Conservation (phyloP, 2,113 vertebrate genomes). For the Eubucco bourcierii region DNA sequence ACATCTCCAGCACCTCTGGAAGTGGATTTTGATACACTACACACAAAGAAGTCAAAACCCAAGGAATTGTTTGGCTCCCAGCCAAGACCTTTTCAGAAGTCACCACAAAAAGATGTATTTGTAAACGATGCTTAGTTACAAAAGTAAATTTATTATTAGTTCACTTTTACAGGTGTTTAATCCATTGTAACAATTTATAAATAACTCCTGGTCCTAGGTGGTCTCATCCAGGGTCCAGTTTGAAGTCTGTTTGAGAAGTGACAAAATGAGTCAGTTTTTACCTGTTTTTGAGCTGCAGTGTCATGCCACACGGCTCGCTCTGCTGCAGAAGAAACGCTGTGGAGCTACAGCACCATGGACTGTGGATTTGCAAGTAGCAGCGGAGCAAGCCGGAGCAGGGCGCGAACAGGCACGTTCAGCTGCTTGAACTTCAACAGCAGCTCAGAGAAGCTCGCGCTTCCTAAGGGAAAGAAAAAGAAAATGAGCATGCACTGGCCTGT, state of each 20-base stretch:
- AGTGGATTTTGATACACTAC: not conserved
- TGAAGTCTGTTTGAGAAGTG: not conserved
- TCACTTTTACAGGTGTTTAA: slow-evolving; percentile 13
- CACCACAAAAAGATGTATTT: not conserved
- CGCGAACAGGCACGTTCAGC: slow-evolving; percentile 86
- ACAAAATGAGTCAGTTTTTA: not conserved
- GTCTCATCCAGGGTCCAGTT: not conserved
- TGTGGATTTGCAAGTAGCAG: slow-evolving; percentile 81
- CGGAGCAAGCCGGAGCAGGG: slow-evolving; percentile 85
- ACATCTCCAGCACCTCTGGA: not conserved
- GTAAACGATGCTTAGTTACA: slow-evolving; percentile 67
- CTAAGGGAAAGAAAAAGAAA: slow-evolving; percentile 61
- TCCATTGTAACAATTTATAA: slow-evolving; percentile 41
- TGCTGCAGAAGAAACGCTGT: not conserved
- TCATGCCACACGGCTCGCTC: not conserved
- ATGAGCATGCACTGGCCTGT: not conserved
- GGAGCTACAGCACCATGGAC: slow-evolving; percentile 74
- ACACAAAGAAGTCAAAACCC: not conserved
- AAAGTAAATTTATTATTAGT: slow-evolving; percentile 73
- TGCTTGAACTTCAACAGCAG: slow-evolving; percentile 83
- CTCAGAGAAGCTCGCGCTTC: slow-evolving; percentile 84
- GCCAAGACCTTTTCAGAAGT: not conserved
- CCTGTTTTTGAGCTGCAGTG: not conserved
- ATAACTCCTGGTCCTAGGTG: slow-evolving; percentile 1
- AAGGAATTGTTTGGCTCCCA: not conserved